These are phyloP conservation scores for Epirrita christyi DNA, from an alignment of 2,888 invertebrate species.

Conservation along the genomic window DNA sequence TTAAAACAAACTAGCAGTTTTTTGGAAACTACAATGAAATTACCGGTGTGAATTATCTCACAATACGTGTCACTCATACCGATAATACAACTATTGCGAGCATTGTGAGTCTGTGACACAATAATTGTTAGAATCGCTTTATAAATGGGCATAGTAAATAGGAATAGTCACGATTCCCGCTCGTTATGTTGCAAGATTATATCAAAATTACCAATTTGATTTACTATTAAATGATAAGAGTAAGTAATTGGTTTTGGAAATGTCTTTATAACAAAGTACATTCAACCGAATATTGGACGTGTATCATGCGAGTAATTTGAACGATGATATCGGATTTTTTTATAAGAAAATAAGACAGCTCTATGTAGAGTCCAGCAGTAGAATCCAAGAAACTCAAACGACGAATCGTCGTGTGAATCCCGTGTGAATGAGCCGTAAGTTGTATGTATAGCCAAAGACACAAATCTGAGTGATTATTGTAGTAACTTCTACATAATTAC, in stretches of 20 bases:
- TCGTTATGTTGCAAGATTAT: slow-evolving; percentile 39
- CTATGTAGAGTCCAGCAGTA: too few relatives aligned
- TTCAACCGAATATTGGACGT: not conserved
- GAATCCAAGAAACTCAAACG: too few relatives aligned
- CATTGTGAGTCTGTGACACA: slow-evolving; percentile 45
- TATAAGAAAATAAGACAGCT: not conserved
- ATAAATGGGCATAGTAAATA: slow-evolving; percentile 49
- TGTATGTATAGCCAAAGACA: slow-evolving; percentile 13
- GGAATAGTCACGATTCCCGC: slow-evolving; percentile 49
- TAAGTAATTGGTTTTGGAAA: slow-evolving; percentile 21
- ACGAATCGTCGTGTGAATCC: too few relatives aligned
- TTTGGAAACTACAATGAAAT: slow-evolving; percentile 36
- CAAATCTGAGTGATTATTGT: slow-evolving; percentile 45
- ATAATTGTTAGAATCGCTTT: slow-evolving; percentile 44
- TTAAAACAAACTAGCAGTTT: slow-evolving; percentile 1
- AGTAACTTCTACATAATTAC: slow-evolving; percentile 45
- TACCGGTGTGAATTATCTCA: slow-evolving; percentile 47
- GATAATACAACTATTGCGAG: slow-evolving; percentile 40
- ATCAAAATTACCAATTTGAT: slow-evolving; percentile 38
- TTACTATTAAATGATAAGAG: slow-evolving; percentile 12
- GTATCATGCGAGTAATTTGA: not conserved
- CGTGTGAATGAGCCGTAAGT: too few relatives aligned
- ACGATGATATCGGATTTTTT: not conserved
- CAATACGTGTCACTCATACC: slow-evolving; percentile 53
- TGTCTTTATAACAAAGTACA: slow-evolving; percentile 1